Conservation (phyloP, 2,888 invertebrate genomes). For the Enoplolaimus lenunculus region DNA sequence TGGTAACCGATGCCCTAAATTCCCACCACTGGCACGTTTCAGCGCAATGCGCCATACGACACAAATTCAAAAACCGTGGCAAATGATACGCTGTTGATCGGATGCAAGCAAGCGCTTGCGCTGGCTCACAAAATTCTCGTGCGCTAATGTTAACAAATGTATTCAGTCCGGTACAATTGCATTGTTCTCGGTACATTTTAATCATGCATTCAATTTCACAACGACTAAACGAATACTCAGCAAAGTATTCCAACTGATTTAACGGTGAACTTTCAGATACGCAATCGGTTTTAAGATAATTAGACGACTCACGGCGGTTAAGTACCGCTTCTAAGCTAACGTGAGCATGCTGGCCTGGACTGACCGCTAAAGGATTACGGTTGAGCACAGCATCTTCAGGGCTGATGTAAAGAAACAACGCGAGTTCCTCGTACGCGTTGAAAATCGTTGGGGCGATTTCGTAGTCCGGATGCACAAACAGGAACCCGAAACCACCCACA, state of each 20-base stretch:
- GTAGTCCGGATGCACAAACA: neutral
- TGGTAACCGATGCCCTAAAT: neutral
- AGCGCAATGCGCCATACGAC: neutral
- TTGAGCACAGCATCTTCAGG: constrained; percentile 15
- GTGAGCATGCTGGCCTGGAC: constrained; percentile 11
- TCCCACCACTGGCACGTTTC: constrained; percentile 6
- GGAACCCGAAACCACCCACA: constrained; percentile 15
- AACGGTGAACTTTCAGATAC: neutral
- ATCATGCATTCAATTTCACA: constrained; percentile 15
- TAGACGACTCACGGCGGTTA: neutral
- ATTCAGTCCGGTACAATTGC: constrained; percentile 15
- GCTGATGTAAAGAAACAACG: neutral
- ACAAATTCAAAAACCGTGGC: neutral
- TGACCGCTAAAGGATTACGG: constrained; percentile 3
- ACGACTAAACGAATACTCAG: neutral
- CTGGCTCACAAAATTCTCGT: neutral
- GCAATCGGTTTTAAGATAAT: constrained; percentile 5
- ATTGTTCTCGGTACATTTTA: neutral
- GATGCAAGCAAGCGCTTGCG: neutral
- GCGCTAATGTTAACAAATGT: neutral
- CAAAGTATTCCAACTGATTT: neutral
- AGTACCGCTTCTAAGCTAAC: neutral
- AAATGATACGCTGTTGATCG: neutral
- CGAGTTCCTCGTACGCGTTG: constrained; percentile 16
- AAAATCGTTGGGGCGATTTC: constrained; percentile 4